Conservation (phyloP, 1,140 invertebrate genomes). For the Sycophila sp. region DNA sequence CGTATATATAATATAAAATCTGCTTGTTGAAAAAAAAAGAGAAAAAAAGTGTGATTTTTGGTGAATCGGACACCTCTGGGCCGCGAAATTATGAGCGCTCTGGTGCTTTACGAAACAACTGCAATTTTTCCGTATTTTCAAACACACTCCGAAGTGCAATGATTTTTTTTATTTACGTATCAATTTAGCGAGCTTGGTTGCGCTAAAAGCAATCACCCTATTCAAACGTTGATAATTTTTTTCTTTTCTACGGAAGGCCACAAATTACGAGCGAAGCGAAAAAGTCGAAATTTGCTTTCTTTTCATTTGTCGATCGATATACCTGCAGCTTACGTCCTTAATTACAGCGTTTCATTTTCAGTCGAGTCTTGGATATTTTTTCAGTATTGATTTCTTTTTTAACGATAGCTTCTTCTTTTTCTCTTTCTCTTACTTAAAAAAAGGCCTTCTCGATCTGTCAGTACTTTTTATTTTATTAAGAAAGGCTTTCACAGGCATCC, state of each 20-base stretch:
- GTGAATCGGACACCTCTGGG: constrained; percentile 27
- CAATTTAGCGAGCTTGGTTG: background rate
- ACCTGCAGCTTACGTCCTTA: constrained; percentile 1
- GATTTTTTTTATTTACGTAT: background rate
- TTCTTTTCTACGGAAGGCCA: constrained; percentile 32
- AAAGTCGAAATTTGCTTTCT: constrained; percentile 17
- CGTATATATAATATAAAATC: too few relatives aligned
- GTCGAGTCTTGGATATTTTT: constrained; percentile 16
- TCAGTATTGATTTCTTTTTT: constrained; percentile 8
- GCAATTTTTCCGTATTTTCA: constrained; percentile 4
- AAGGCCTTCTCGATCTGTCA: constrained; percentile 30
- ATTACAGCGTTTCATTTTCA: constrained; percentile 10
- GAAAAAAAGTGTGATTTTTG: background rate
- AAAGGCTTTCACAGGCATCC: constrained; percentile 35
- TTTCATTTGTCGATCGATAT: constrained; percentile 8
- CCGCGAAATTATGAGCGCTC: background rate
- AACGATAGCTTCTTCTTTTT: constrained; percentile 1
- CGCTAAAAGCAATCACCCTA: background rate
- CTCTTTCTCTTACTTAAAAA: background rate
- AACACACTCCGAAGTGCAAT: constrained; percentile 16
- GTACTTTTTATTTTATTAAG: constrained; percentile 16
- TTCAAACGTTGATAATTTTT: constrained; percentile 27
- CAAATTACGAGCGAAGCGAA: constrained; percentile 36
- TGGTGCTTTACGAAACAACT: constrained; percentile 1
- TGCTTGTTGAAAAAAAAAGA: constrained; percentile 6